These are phyloP conservation scores for Gopherus evgoodei DNA, from an alignment of 2,113 vertebrate species.

Conservation along the genomic window DNA sequence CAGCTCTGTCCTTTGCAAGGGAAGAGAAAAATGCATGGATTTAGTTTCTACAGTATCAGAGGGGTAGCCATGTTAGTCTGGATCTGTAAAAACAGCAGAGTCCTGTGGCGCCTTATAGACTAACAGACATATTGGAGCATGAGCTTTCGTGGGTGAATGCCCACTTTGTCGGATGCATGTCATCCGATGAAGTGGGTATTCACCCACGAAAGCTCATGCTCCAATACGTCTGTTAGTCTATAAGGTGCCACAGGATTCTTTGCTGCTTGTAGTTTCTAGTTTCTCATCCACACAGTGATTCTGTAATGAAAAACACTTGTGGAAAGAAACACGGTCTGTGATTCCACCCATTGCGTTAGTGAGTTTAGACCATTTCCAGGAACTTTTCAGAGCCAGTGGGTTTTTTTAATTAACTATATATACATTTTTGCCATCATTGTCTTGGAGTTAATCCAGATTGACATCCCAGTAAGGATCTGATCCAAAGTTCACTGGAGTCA, in stretches of 20 bases:
- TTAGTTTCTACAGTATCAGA: background rate
- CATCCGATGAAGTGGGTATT: no score
- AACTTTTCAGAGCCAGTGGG: background rate
- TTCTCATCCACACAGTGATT: background rate
- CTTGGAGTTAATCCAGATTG: conserved; percentile 12
- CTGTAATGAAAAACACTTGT: background rate
- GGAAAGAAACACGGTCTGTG: background rate
- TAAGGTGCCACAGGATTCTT: no score
- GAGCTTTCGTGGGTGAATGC: no score
- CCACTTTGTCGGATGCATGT: no score
- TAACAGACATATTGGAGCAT: no score
- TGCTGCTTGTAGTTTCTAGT: background rate
- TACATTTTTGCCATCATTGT: background rate
- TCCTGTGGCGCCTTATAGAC: no score
- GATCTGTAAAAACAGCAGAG: no score
- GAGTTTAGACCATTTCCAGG: background rate
- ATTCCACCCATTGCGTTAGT: background rate
- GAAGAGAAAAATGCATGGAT: background rate
- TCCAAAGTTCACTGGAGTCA: background rate
- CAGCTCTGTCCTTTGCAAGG: conserved; percentile 1
- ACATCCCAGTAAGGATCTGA: background rate
- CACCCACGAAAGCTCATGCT: no score
- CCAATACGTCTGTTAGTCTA: no score
- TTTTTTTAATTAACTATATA: background rate
- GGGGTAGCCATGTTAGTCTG: no score